phyloP scores from a whole-genome alignment of 2,113 vertebrate genomes.

The Perca flavescens region DNA sequence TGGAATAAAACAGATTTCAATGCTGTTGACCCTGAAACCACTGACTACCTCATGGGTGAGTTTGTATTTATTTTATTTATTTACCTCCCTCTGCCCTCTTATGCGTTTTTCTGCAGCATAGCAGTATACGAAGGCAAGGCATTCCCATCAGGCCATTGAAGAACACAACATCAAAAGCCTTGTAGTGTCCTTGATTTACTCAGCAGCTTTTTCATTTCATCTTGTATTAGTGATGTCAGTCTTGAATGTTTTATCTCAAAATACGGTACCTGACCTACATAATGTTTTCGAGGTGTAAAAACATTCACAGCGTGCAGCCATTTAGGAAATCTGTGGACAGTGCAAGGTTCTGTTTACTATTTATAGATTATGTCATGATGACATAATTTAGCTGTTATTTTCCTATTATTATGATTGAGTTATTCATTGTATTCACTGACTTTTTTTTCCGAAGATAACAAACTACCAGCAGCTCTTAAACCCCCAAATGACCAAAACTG shows the following conservation, averaged over 20 bases:
- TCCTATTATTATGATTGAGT: not conserved
- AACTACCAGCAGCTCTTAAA: not conserved
- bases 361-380: not conserved
- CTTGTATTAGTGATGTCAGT: not conserved
- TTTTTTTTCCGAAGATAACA: too few relatives aligned
- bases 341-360: not conserved
- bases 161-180: not conserved
- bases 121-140: not conserved
- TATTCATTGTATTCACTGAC: too few relatives aligned
- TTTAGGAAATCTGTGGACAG: not conserved
- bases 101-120: not conserved
- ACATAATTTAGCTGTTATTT: not conserved
- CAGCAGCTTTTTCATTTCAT: not conserved
- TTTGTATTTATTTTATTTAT: not conserved
- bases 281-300: slow-evolving; percentile 3
- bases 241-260: not conserved
- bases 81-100: not conserved
- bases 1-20: slow-evolving; percentile 84
- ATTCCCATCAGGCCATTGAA: not conserved
- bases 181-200: slow-evolving; percentile 14
- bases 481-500: too few relatives aligned
- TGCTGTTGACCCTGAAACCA: slow-evolving; percentile 78
- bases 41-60: slow-evolving; percentile 86
- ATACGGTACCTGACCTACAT: not conserved
- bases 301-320: not conserved